Conservation (phyloP, 2,888 invertebrate species). For the Elegia similella region DNA sequence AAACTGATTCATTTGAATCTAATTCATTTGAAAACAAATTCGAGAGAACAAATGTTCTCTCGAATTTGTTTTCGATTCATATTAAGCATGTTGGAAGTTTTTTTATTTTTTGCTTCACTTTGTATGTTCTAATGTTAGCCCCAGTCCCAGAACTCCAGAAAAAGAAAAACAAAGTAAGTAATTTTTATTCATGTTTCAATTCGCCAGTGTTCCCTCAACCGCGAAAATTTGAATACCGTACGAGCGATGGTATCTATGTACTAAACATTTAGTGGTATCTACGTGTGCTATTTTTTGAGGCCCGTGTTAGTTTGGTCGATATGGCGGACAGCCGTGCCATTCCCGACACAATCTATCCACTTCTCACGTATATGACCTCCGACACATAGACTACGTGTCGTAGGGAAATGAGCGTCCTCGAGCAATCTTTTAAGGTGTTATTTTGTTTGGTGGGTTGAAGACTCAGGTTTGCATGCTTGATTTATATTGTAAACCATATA, state of each 20-base stretch:
- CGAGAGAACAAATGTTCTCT: no score
- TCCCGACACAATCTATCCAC: conserved; percentile 35
- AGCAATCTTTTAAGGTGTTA: background rate
- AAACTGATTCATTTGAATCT: no score
- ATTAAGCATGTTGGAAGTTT: no score
- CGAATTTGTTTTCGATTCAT: no score
- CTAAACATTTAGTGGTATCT: conserved; percentile 12
- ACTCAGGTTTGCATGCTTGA: background rate
- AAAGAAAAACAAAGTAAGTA: no score
- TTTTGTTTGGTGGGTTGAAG: background rate
- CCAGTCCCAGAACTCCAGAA: no score
- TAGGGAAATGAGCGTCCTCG: background rate
- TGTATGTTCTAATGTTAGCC: no score
- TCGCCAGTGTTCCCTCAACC: background rate
- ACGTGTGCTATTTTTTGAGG: conserved; percentile 22
- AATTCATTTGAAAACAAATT: no score
- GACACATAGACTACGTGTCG: conserved; percentile 12
- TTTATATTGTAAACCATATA: background rate
- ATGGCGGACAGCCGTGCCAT: conserved; percentile 51
- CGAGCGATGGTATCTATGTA: background rate
- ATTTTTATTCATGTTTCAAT: no score
- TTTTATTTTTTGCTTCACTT: no score
- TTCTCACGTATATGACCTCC: conserved; percentile 28
- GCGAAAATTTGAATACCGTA: background rate
- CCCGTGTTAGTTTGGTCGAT: conserved; percentile 63